phyloP scores from a whole-genome alignment of 2,888 invertebrate species.

The Carcina quercana region DNA sequence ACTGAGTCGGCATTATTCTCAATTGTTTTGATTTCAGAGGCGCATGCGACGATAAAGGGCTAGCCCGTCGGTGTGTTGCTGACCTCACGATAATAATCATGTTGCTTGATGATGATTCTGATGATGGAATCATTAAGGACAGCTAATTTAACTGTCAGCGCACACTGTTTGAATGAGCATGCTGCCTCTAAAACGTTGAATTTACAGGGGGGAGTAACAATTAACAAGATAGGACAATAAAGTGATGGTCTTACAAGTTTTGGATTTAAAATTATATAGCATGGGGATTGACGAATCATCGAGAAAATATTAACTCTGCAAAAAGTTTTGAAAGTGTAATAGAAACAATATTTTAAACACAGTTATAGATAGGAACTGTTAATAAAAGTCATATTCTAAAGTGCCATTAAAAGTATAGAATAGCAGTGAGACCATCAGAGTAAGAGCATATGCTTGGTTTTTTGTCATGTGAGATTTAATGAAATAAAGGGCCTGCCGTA shows the following conservation, averaged over 20 bases:
- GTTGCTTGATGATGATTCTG: constrained; percentile 27
- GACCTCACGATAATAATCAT: constrained; percentile 37
- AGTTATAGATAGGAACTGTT: too few relatives aligned
- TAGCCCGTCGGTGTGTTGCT: constrained; percentile 68
- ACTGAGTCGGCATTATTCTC: constrained; percentile 72
- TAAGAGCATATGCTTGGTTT: constrained; percentile 64
- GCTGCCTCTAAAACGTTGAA: constrained; percentile 55
- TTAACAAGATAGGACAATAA: constrained; percentile 2
- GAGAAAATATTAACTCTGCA: too few relatives aligned
- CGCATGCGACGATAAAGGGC: constrained; percentile 72
- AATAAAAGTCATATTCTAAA: too few relatives aligned
- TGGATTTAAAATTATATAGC: too few relatives aligned
- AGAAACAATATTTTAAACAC: too few relatives aligned
- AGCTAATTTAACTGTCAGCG: constrained; percentile 53
- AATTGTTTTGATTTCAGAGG: constrained; percentile 72
- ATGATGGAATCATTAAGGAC: constrained; percentile 37
- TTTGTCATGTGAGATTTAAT: constrained; percentile 69
- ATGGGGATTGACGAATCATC: too few relatives aligned
- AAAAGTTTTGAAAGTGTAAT: too few relatives aligned
- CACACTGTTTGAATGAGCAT: constrained; percentile 68
- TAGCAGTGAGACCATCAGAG: constrained; percentile 12
- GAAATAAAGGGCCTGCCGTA: constrained; percentile 61
- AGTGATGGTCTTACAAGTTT: constrained; percentile 12
- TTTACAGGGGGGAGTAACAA: constrained; percentile 8
- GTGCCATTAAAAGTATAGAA: neutral